Percentiles rank a stretch among this genome's conserved stretches.
These are phyloP conservation scores for Turdus rufiventris DNA, from an alignment of 2,113 vertebrate species.

Conservation along the genomic window DNA sequence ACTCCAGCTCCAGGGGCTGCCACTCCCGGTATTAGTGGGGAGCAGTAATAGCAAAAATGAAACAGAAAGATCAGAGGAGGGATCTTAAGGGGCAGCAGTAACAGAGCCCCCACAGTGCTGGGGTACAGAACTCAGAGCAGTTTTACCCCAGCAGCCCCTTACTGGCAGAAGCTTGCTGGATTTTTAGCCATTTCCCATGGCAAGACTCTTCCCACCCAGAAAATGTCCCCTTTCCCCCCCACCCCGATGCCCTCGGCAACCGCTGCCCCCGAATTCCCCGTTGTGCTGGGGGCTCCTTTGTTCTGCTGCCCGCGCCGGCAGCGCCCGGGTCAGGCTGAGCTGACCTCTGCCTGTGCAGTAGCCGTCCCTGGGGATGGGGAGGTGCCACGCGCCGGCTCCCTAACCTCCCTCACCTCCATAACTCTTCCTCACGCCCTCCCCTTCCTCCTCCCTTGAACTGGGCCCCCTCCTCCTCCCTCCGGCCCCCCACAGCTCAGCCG, in stretches of 20 bases:
- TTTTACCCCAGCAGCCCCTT: background rate
- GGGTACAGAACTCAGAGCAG: background rate
- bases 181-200: background rate
- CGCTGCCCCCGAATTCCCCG: rapidly evolving
- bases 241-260: rapidly evolving
- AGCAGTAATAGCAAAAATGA: background rate
- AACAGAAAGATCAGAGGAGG: constrained; percentile 7
- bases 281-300: background rate
- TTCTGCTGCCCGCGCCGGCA: constrained; percentile 4
- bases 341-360: constrained; percentile 48
- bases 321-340: background rate
- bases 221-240: background rate
- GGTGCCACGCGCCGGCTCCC: constrained; percentile 10
- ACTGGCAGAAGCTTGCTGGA: background rate
- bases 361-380: background rate
- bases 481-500: background rate
- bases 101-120: background rate
- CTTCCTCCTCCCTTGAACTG: background rate
- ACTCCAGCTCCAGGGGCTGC: background rate
- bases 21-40: background rate
- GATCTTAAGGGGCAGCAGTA: background rate
- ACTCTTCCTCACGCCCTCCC: constrained; percentile 48
- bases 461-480: background rate
- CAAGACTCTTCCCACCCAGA: background rate
- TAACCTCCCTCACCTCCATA: constrained; percentile 36